Percentiles rank a stretch among this genome's conserved stretches.
These are phyloP conservation scores for Crossaster papposus DNA, from an alignment of 53 echinoderm and acorn worm species.

Conservation along the genomic window DNA sequence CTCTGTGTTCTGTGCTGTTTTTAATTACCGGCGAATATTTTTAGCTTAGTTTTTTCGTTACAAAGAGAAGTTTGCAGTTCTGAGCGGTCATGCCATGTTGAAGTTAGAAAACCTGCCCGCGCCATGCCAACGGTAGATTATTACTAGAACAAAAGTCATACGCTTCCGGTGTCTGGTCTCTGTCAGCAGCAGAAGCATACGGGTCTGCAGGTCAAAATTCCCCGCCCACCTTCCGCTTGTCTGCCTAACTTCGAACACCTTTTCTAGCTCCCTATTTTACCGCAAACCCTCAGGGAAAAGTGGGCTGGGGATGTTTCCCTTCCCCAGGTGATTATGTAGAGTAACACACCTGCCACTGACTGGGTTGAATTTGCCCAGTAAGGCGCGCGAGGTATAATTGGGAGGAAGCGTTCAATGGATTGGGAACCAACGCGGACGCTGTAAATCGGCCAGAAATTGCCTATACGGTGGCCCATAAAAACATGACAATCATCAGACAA, in stretches of 20 bases:
- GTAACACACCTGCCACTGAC: neutral
- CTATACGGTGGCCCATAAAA: no score
- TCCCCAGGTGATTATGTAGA: neutral
- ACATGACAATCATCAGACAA: no score
- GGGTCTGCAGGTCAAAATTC: neutral
- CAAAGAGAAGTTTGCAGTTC: neutral
- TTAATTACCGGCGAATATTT: no score
- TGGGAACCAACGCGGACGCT: neutral
- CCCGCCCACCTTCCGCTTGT: neutral
- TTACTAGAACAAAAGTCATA: neutral
- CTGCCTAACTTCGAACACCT: no score
- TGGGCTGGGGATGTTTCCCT: neutral
- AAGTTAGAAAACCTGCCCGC: neutral
- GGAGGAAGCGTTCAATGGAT: constrained; percentile 24
- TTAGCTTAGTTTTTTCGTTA: neutral
- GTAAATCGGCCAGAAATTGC: neutral
- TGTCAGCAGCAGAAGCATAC: neutral
- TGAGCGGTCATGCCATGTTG: neutral
- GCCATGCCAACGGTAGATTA: neutral
- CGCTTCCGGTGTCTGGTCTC: neutral
- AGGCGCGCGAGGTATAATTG: neutral
- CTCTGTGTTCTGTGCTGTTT: no score
- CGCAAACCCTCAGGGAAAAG: neutral
- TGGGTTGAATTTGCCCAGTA: neutral
- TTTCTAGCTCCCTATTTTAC: no score